Evolutionary conservation across 1,140 invertebrate species (phyloP), one percentile per base, ranked within the genome.

Genomic region (Neuroterus valhalla): DNA sequence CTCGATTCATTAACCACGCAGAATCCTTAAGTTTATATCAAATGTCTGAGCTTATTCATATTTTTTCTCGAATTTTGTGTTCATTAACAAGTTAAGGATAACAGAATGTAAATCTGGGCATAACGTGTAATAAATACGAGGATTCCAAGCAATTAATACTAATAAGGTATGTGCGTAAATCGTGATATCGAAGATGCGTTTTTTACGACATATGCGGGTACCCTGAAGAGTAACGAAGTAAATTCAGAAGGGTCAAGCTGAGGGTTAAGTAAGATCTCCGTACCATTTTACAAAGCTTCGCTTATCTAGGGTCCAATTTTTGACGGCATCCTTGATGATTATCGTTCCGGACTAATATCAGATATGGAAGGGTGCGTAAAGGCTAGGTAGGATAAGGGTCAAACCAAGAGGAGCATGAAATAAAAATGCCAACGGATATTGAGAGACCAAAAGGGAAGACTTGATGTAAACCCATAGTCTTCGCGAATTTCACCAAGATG

Each of bases 391-490:
- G n/a, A 62, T 62, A 38, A 31, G 23, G 52, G 31, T 62, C 23
- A 62, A 62, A 62, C n/a, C 23, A 62, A 31, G 23, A 31, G n/a
- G 11, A 19, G 5, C 48, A 26, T 21, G 6, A 23, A 62, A 15
- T 31, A 15, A 38, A 31, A 62, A 62, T 62, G 52, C 23, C 52
- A 31, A 31, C 52, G 52, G 23, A 31, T 62, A 62, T 62, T 62
- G 52, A 62, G 31, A 62, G 14, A 15, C 2, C n/a, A 62, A 62
- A 21, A 26, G 5, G 12, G 48, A 21, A 11, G 52, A 12, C 11
- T 31, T 14, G 21, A 38, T 23, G 4, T 31, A 26, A 26, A 62
- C 26, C 21, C 31, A 62, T 31, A 31, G 14, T 31, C 26, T 62
- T 62, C 4, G 31, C 23, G 15, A 48, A 55, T 55, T 55, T 55